A percentile compares a stretch with the other conserved stretches of the same genome.
phyloP scores from a whole-genome alignment of 1,140 invertebrate genomes.

The Cataglyphis hispanica region DNA sequence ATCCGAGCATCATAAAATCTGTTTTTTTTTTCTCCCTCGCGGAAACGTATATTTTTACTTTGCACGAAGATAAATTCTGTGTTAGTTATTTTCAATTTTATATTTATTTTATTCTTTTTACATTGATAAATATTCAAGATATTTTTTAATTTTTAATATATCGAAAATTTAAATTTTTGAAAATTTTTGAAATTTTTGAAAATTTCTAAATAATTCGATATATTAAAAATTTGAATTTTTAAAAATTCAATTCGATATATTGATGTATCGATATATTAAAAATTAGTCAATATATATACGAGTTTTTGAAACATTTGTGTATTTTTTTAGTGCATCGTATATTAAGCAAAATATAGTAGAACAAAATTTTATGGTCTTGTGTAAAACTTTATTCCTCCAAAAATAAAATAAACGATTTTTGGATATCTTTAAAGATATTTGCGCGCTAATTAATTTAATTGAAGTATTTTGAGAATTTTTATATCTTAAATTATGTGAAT shows the following conservation, averaged over 20 bases:
- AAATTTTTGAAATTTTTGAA: too few species aligned
- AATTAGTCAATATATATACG: background rate
- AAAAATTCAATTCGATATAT: too few species aligned
- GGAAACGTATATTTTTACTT: background rate
- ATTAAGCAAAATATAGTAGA: background rate
- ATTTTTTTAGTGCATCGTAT: background rate
- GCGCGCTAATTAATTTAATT: background rate
- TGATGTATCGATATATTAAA: too few species aligned
- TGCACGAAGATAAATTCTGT: background rate
- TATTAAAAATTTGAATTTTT: too few species aligned
- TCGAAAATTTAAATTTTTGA: too few species aligned
- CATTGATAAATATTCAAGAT: constrained; percentile 2
- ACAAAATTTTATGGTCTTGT: background rate
- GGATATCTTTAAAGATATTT: background rate
- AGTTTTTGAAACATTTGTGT: background rate
- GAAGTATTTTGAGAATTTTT: background rate
- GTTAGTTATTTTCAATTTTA: background rate
- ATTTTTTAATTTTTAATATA: constrained; percentile 5
- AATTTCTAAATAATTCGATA: too few species aligned
- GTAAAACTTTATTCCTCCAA: background rate
- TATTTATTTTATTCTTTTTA: background rate
- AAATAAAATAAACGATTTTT: background rate
- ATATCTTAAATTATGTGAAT: background rate
- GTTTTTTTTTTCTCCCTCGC: background rate
- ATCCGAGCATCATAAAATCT: background rate